Evolutionary conservation across 2,113 vertebrate genomes (phyloP).

Genomic region (Esox niger): DNA sequence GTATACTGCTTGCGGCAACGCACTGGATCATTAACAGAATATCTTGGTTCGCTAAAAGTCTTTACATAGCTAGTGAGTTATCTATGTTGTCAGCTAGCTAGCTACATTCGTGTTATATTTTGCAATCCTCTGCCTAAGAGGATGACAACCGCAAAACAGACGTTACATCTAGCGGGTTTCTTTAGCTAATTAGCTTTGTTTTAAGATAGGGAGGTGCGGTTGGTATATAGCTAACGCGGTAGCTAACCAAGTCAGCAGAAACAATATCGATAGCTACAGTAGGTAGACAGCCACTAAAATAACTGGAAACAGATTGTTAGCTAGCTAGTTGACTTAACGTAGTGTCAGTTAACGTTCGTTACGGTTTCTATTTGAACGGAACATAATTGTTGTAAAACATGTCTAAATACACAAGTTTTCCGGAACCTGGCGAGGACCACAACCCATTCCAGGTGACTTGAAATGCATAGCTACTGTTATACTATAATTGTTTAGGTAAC

Average conservation of each 20-base stretch:
- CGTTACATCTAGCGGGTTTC: too few species aligned
- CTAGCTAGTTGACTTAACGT: background rate
- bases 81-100: too few species aligned
- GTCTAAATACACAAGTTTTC: conserved; percentile 72
- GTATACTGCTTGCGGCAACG: background rate
- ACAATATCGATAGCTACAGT: background rate
- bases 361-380: background rate
- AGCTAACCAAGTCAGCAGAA: background rate
- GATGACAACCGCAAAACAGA: background rate
- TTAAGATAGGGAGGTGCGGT: too few species aligned
- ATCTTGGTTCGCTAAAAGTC: too few species aligned
- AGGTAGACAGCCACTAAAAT: background rate
- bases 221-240: too few species aligned
- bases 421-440: conserved; percentile 64
- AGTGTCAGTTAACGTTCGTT: background rate
- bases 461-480: background rate
- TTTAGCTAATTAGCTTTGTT: too few species aligned
- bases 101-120: too few species aligned
- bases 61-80: background rate
- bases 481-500: background rate
- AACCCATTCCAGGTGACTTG: conserved; percentile 73
- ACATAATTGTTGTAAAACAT: conserved; percentile 34
- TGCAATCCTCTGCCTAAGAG: background rate
- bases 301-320: background rate
- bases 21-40: background rate